phyloP scores from a whole-genome alignment of 2,797 vertebrate species.

The Champsocephalus gunnari region DNA sequence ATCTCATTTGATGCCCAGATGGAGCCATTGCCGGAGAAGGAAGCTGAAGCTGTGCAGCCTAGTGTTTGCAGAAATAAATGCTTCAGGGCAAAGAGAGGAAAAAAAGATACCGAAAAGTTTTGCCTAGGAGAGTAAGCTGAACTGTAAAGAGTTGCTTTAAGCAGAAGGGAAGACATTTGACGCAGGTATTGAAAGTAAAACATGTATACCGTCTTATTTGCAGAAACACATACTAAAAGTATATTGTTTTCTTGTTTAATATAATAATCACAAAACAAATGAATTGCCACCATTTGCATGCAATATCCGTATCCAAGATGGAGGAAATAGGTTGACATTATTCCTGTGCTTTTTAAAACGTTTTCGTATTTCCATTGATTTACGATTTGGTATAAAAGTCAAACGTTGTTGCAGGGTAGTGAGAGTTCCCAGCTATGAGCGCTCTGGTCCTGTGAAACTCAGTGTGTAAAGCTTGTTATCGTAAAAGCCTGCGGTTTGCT shows the following conservation, averaged over 20 bases:
- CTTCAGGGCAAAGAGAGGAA: slow-evolving; percentile 46
- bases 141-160: background rate
- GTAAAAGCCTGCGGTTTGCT: slow-evolving; percentile 31
- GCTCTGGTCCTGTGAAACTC: slow-evolving; percentile 4
- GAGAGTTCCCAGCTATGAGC: background rate
- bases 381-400: slow-evolving; percentile 12
- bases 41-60: slow-evolving; percentile 53
- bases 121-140: slow-evolving; percentile 25
- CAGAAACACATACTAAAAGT: background rate
- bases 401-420: slow-evolving; percentile 13
- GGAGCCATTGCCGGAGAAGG: slow-evolving; percentile 58
- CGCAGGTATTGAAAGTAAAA: background rate
- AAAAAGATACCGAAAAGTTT: slow-evolving; percentile 34
- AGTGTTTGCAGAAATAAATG: slow-evolving; percentile 42
- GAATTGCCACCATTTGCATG: background rate
- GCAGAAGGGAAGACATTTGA: slow-evolving; percentile 7
- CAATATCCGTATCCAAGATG: background rate
- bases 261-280: background rate
- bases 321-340: background rate
- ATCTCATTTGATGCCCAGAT: slow-evolving; percentile 71
- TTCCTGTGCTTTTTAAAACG: background rate
- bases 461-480: slow-evolving; percentile 32
- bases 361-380: background rate
- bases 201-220: background rate
- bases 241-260: background rate